These are phyloP conservation scores for Lumbricus terrestris DNA, from an alignment of 2,888 invertebrate genomes.

Conservation along the genomic window DNA sequence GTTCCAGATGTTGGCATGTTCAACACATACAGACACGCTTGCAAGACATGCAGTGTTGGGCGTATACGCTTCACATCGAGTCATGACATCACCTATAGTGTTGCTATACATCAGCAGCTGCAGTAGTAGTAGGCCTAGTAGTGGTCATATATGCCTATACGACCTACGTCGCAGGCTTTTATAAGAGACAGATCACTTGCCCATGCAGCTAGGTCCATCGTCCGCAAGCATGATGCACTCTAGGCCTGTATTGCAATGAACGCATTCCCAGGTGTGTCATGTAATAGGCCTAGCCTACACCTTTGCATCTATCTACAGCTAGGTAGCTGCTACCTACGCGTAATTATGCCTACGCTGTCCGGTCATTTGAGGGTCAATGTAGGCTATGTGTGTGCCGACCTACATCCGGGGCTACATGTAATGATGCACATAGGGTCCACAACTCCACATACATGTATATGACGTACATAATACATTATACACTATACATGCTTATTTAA, in stretches of 20 bases:
- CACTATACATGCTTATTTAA: too few relatives aligned
- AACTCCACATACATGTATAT: too few relatives aligned
- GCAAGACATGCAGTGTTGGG: neutral
- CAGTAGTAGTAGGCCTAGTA: too few relatives aligned
- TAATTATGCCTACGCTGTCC: neutral
- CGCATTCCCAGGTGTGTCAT: conserved; percentile 3
- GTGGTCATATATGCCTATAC: too few relatives aligned
- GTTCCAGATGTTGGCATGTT: too few relatives aligned
- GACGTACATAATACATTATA: too few relatives aligned
- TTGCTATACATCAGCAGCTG: neutral
- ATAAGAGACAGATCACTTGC: too few relatives aligned
- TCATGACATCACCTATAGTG: neutral
- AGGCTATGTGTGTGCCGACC: too few relatives aligned
- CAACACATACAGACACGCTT: neutral
- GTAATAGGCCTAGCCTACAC: neutral
- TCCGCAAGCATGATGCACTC: neutral
- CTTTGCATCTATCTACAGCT: neutral
- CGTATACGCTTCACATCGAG: neutral
- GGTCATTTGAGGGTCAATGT: neutral
- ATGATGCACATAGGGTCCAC: too few relatives aligned
- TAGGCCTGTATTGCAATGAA: neutral
- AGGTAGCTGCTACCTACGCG: too few relatives aligned
- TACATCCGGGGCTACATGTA: neutral
- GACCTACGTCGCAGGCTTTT: too few relatives aligned
- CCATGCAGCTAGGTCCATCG: neutral